Percentiles rank a stretch among this genome's conserved stretches.
Evolutionary conservation across 2,797 vertebrate genomes (phyloP).

Genomic region (Sebastes flavidus): DNA sequence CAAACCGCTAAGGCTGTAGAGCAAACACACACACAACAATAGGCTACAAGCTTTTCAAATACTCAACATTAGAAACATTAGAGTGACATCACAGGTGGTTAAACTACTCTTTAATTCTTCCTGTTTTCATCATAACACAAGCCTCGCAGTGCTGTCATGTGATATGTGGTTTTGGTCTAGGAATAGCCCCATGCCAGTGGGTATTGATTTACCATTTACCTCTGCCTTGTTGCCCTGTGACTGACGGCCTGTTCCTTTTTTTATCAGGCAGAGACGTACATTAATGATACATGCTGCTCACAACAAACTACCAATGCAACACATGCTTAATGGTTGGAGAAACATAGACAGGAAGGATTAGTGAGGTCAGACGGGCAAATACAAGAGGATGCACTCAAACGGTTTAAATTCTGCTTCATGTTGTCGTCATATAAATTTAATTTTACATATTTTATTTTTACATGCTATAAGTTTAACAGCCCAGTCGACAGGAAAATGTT

Average conservation of each 20-base stretch:
- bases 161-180: constrained; percentile 50
- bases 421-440: too few species aligned
- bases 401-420: too few species aligned
- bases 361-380: too few species aligned
- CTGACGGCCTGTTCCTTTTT: constrained; percentile 30
- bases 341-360: neutral
- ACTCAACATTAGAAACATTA: neutral
- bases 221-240: constrained; percentile 20
- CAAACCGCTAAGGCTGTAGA: constrained; percentile 86
- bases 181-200: constrained; percentile 43
- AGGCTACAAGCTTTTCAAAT: neutral
- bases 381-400: too few species aligned
- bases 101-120: neutral
- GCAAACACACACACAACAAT: neutral
- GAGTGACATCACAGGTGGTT: neutral
- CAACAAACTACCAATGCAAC: constrained; percentile 18
- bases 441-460: too few species aligned
- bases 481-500: fast-evolving
- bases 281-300: constrained; percentile 53
- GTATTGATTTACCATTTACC: constrained; percentile 46
- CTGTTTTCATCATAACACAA: constrained; percentile 2
- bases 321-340: neutral
- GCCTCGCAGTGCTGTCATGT: constrained; percentile 19
- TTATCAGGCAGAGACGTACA: constrained; percentile 34
- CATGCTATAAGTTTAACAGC: too few species aligned